Base-by-base conservation (phyloP, 2,113 vertebrate genomes). In the Scomber scombrus region DNA sequence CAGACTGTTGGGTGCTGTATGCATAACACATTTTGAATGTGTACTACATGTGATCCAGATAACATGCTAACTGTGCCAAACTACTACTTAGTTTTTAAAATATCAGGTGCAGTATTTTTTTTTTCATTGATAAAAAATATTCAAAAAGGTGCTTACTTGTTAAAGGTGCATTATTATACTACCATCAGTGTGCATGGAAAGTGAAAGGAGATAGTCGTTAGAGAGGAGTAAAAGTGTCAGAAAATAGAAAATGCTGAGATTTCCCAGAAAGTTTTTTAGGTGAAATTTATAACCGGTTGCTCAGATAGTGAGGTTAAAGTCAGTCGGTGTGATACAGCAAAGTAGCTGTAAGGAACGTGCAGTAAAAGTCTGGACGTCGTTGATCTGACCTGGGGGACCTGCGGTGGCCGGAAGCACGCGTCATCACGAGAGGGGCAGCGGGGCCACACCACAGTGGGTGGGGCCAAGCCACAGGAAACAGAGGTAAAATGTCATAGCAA, bases 371-470 rank as follows among this genome's bases (percentile, higher is more conserved):
- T 51, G 77, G 79, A 73, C 18, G 31, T 67, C 29, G 80, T 78
- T 67, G n/a, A 62, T 92, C 94, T 95, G 93, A 95, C 94, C 95
- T 95, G 89, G 1, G 49, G 91, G 89, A 85, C 95, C 95, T 95
- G 92, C n/a, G 66, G 71, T 2, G 18, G 80, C 55, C 84, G 40
- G 88, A 50, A 18, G 54, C 6, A 54, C 23, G 56, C 51, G 85
- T 89, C 91, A 84, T 91, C 92, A 66, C 61, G 58, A 3, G 63
- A 80, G 46, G 63, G 47, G 84, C 23, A 26, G 86, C 47, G 62
- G 75, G 84, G 83, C 86, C 86, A 69, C 85, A 84, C 77, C 87
- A n/a, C 56, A 73, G 68, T 74, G 83, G 88, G 83, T 61, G 91
- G 80, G 85, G 80, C 86, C 91, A 88, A 69, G 72, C 65, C 82